Evolutionary conservation across 2,797 vertebrate species (phyloP).

Genomic region (Glossophaga mutica): DNA sequence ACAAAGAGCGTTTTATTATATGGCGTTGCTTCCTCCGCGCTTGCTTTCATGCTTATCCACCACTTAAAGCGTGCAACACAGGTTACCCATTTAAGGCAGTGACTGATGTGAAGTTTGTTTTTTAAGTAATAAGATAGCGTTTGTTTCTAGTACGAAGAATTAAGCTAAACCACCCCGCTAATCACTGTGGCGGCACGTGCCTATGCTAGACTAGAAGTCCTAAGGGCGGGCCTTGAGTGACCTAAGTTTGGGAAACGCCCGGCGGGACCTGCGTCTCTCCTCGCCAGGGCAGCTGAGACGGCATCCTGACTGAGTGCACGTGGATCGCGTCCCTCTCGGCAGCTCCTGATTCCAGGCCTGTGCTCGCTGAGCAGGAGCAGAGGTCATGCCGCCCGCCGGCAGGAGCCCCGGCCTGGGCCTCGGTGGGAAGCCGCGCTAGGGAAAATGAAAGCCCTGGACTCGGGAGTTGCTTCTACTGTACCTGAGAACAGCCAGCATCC

Average conservation of each 20-base stretch:
- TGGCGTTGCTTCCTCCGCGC: not conserved
- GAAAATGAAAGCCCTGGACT: not conserved
- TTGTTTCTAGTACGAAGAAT: not conserved
- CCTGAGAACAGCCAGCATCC: not conserved
- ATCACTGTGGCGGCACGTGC: not conserved
- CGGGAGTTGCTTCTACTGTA: not conserved
- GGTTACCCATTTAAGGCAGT: not conserved
- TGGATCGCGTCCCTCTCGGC: not conserved
- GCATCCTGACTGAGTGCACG: not conserved
- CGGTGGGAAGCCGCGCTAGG: not conserved
- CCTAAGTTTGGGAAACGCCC: not conserved
- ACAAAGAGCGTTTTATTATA: not conserved
- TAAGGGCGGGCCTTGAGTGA: not conserved
- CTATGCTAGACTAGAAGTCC: not conserved
- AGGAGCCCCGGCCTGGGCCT: not conserved
- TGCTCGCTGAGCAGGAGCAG: not conserved
- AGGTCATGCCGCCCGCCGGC: not conserved
- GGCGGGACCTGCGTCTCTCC: not conserved
- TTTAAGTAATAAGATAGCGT: conserved; percentile 6
- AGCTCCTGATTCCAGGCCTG: not conserved
- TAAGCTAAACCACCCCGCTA: not conserved
- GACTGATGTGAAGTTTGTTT: conserved; percentile 7
- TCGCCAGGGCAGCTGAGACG: not conserved
- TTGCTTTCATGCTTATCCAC: not conserved
- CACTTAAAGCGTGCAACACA: not conserved